Base-by-base conservation (phyloP, 2,797 vertebrate species). In the Cirrhinus mrigala region DNA sequence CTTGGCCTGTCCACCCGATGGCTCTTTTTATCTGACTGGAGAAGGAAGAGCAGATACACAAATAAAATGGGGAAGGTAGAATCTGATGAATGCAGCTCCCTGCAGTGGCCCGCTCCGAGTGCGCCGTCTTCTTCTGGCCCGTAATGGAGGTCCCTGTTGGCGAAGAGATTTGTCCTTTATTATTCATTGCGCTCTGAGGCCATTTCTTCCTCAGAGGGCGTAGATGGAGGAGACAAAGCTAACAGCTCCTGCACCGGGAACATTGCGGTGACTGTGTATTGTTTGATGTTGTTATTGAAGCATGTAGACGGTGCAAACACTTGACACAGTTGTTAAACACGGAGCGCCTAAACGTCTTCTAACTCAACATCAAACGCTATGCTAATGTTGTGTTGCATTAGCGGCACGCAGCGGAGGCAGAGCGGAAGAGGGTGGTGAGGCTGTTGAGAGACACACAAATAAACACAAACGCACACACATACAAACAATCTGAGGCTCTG, bases 331-430 rank as follows among this genome's bases (percentile, higher is more conserved):
- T 94, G 94, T 94, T 94, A 93, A 94, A 93, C 93, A 92, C 87
- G 91, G 93, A 93, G 92, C 90, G 83, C 92, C 90, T 94, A 93
- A 95, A 95, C 91, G 93, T 94, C 93, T 94, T 93, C 91, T 93
- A 95, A 95, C 94, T 92, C 90, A 44, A 95, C 94, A 96, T 95
- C 94, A 95, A 96, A 95, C 92, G 81, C 91, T 94, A 94, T 95
- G 95, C 93, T 94, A 95, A 96, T 95, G 91, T 92, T 60, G 89
- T 91, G 93, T 79, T 94, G 92, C 94, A 93, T 95, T 94, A 95
- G 93, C 91, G 90, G 33, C 58, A 74, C 60, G 3, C 54, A 54
- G 79, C 3, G 37, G 79, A 85, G 84, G 69, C 75, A 85, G 85
- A 79, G 79, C 77, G 70, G 74, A 86, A 83, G n/a, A 78, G 66